Evolutionary conservation across 1,140 invertebrate species (phyloP).

Genomic region (Cydia splendana): DNA sequence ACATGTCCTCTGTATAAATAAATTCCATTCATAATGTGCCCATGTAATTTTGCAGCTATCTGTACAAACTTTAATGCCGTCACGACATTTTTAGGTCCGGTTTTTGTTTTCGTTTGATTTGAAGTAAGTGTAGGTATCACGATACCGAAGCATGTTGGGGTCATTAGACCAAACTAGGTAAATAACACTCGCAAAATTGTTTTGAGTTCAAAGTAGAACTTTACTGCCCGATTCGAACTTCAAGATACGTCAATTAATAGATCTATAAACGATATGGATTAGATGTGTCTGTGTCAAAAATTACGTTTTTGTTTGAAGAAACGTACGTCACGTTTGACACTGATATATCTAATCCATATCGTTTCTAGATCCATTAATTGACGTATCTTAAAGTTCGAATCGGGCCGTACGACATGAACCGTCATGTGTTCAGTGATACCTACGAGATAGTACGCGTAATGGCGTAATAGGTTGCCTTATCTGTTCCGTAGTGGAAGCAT

Average conservation of each 20-base stretch:
- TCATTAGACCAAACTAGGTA: not conserved
- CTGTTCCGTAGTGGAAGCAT: not conserved
- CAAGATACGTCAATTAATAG: no score
- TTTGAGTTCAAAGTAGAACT: not conserved
- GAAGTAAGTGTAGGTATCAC: not conserved
- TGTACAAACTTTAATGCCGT: not conserved
- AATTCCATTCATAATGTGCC: no score
- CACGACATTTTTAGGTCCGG: not conserved
- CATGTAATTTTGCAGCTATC: no score
- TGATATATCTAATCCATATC: no score
- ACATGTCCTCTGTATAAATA: no score
- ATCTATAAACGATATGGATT: no score
- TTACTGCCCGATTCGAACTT: no score
- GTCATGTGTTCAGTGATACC: not conserved
- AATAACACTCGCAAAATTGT: not conserved
- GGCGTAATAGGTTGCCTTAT: not conserved
- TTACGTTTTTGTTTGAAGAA: no score
- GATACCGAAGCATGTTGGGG: not conserved
- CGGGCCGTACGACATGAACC: not conserved
- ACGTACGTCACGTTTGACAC: no score
- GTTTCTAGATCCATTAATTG: no score
- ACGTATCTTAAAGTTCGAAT: no score
- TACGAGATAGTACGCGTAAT: not conserved
- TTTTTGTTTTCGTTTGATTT: not conserved
- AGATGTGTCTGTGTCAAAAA: no score